These are phyloP conservation scores for Drosophila melanogaster DNA, from an alignment of 1,140 invertebrate species.

Conservation along the genomic window Release_6_plus_ISO1_MT NT_033777.3:16783001-16783500, in stretches of 20 bases:
- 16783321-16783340: slow-evolving; percentile 66
- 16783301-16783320: slow-evolving; percentile 28
- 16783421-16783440: slow-evolving; percentile 81
- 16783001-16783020: neutral
- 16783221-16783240: slow-evolving; percentile 33
- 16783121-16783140: slow-evolving; percentile 78
- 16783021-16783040: slow-evolving; percentile 30
- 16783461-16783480: slow-evolving; percentile 24
- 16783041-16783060: neutral
- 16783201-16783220: slow-evolving; percentile 81
- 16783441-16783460: slow-evolving; percentile 57
- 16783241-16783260: too few species aligned
- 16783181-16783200: slow-evolving; percentile 84
- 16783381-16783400: slow-evolving; percentile 61
- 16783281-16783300: slow-evolving; percentile 42
- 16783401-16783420: slow-evolving; percentile 82
- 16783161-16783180: slow-evolving; percentile 84
- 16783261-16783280: slow-evolving; percentile 2
- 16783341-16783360: slow-evolving; percentile 71
- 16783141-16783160: slow-evolving; percentile 75
- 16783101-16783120: slow-evolving; percentile 58
- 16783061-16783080: slow-evolving; percentile 6
- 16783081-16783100: slow-evolving; percentile 13
- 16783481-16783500: slow-evolving; percentile 27
- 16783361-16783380: slow-evolving; percentile 52